phyloP scores from a whole-genome alignment of 2,888 invertebrate species.

The Cephus pulcher region DNA sequence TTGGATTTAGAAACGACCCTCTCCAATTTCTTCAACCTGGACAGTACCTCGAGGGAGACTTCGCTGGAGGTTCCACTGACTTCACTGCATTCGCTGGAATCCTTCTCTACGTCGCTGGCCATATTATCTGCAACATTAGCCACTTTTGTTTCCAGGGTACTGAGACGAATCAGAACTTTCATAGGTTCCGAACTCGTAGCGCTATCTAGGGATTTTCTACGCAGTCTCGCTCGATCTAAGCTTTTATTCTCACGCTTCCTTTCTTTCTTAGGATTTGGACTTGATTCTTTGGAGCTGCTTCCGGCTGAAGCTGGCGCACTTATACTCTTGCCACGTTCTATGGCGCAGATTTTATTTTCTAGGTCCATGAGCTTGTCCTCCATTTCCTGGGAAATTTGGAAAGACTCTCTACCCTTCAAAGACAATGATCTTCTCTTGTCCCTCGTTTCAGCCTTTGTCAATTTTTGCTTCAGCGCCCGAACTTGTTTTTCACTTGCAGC shows the following conservation, averaged over 20 bases:
- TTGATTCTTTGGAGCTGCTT: slow-evolving; percentile 69
- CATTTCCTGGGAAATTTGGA: slow-evolving; percentile 84
- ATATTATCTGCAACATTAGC: slow-evolving; percentile 67
- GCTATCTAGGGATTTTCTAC: slow-evolving; percentile 83
- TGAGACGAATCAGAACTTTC: slow-evolving; percentile 82
- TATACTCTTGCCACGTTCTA: slow-evolving; percentile 70
- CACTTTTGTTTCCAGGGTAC: slow-evolving; percentile 82
- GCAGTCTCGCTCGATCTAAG: slow-evolving; percentile 68
- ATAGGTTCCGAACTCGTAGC: slow-evolving; percentile 83
- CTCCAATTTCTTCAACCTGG: slow-evolving; percentile 53
- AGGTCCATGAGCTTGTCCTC: slow-evolving; percentile 87
- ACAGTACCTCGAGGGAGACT: slow-evolving; percentile 50
- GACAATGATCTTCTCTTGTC: slow-evolving; percentile 86
- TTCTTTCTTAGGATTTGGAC: slow-evolving; percentile 70
- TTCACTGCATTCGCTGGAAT: slow-evolving; percentile 60
- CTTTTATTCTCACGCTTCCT: slow-evolving; percentile 48
- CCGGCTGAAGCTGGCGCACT: slow-evolving; percentile 68
- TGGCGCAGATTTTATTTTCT: slow-evolving; percentile 79
- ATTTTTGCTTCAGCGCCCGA: slow-evolving; percentile 81
- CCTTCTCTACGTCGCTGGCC: slow-evolving; percentile 56
- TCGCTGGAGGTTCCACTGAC: slow-evolving; percentile 45
- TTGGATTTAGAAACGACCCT: slow-evolving; percentile 55
- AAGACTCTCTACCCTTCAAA: slow-evolving; percentile 84
- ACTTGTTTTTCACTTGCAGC: slow-evolving; percentile 86
- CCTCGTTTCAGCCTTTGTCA: slow-evolving; percentile 76